Conservation (phyloP, 2,888 invertebrate species). For the Euphydryas editha region DNA sequence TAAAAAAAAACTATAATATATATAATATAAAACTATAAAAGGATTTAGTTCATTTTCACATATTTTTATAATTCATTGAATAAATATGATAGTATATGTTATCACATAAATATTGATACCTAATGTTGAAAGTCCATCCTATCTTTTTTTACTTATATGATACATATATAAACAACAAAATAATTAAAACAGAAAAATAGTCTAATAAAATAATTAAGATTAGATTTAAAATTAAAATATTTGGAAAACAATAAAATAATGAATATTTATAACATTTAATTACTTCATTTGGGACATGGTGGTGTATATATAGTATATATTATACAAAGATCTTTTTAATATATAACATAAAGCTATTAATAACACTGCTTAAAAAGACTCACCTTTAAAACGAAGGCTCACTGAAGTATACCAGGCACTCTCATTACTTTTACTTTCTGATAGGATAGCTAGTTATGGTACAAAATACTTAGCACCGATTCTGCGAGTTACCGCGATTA, state of each 20-base stretch:
- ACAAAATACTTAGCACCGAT: slow-evolving; percentile 37
- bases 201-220: neutral
- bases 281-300: too few species aligned
- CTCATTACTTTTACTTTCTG: slow-evolving; percentile 57
- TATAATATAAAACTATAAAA: too few species aligned
- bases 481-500: slow-evolving; percentile 49
- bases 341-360: neutral
- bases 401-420: slow-evolving; percentile 52
- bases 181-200: neutral
- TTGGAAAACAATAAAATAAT: too few species aligned
- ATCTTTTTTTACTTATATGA: too few species aligned
- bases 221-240: too few species aligned
- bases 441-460: slow-evolving; percentile 25
- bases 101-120: too few species aligned
- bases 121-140: too few species aligned
- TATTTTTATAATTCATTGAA: too few species aligned
- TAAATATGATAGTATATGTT: too few species aligned
- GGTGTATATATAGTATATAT: too few species aligned
- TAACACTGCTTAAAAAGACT: slow-evolving; percentile 36
- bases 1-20: too few species aligned
- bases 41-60: neutral
- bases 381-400: slow-evolving; percentile 54
- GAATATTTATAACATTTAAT: too few species aligned
- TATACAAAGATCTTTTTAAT: neutral
- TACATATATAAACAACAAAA: neutral